These are phyloP conservation scores for Drosophila affinis DNA, from an alignment of 2,888 invertebrate genomes.

Conservation along the genomic window DNA sequence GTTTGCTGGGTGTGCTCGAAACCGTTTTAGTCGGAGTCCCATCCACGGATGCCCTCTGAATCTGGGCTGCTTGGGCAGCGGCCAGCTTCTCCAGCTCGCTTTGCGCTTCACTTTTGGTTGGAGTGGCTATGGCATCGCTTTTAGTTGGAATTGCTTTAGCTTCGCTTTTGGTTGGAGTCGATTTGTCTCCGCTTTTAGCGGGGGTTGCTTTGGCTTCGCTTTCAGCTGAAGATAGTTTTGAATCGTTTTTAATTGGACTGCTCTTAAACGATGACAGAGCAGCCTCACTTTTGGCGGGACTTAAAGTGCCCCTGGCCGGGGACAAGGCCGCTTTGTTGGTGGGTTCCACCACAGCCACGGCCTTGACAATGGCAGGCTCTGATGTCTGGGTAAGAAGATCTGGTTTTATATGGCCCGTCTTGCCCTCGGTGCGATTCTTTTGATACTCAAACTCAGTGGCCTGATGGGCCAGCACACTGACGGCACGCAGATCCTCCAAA, in stretches of 20 bases:
- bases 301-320: slow-evolving; percentile 39
- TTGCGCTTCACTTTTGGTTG: slow-evolving; percentile 8
- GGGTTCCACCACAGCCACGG: slow-evolving; percentile 26
- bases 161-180: not conserved
- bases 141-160: slow-evolving; percentile 5
- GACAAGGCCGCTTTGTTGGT: slow-evolving; percentile 53
- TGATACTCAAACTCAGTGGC: slow-evolving; percentile 83
- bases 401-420: slow-evolving; percentile 76
- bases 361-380: slow-evolving; percentile 3
- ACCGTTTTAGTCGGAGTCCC: slow-evolving; percentile 24
- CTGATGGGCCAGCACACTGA: slow-evolving; percentile 82
- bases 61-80: slow-evolving; percentile 34
- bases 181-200: slow-evolving; percentile 3
- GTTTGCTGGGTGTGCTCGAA: slow-evolving; percentile 11
- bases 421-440: slow-evolving; percentile 81
- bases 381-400: slow-evolving; percentile 79
- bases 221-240: not conserved
- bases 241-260: not conserved
- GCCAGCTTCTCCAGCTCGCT: slow-evolving; percentile 68
- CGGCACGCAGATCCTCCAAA: slow-evolving; percentile 79
- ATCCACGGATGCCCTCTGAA: slow-evolving; percentile 39
- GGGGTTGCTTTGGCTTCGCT: slow-evolving; percentile 3
- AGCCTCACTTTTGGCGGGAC: slow-evolving; percentile 9
- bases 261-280: not conserved
- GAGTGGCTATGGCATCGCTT: not conserved